Base-by-base conservation (phyloP, 2,113 vertebrate genomes). In the Pterocles burchelli region DNA sequence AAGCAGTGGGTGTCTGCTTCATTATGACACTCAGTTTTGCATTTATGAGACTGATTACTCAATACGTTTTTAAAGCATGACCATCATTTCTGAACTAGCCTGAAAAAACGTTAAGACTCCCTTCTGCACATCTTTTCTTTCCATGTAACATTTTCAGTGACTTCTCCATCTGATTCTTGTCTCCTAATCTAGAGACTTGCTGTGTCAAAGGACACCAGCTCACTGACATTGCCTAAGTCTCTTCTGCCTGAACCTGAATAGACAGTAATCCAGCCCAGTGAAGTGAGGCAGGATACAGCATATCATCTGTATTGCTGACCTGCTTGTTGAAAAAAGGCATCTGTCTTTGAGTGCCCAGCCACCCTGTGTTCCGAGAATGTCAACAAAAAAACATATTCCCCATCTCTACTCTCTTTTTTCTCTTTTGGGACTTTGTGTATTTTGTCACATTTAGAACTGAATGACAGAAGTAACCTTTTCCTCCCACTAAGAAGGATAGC, bases 401-500 rank as follows among this genome's bases (percentile, higher is more conserved):
- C 20, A 68, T 54, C 55, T 46, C 59, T 52, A 16, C 17, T 74
- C 41, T 74, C 25, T 33, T 74, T 66, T 59, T 88, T 74, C 71
- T 91, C 96, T 94, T 95, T 77, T 90, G 95, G 89, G 95, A 95
- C 34, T 76, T 73, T 5, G 72, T 80, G 71, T 45, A 59, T 93
- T 96, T 95, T 96, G 72, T 93, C 95, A 86, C 90, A 79, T 96
- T 97, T 88, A 95, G 62, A 94, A 78, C 18, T 49, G 57, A 89
- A 76, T 96, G 94, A 94, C 94, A 95, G 94, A 95, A 94, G 65
- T 97, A 97, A 96, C 95, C 93, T 96, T 97, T 97, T 94, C 87
- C 16, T 95, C 51, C 36, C 58, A 70, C n/a, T 78, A 93, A 93
- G 95, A 94, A 95, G 81, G 94, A 96, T 96, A 88, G n/a, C 91